Conservation (phyloP, 2,797 vertebrate species). For the Crenuchus spilurus region DNA sequence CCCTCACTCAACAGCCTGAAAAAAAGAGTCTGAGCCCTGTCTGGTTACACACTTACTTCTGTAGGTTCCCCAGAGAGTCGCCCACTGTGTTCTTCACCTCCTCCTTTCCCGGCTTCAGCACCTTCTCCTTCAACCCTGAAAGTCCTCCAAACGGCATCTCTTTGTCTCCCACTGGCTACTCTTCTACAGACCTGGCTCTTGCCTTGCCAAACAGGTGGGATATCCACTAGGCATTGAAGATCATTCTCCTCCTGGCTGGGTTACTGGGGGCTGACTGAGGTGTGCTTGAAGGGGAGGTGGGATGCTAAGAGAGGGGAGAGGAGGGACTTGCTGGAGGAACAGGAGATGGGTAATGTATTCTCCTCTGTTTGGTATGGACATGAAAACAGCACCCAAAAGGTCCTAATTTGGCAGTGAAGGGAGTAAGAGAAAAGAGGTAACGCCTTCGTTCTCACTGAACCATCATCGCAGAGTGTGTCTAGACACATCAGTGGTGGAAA, state of each 20-base stretch:
- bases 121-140: slow-evolving; percentile 84
- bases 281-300: slow-evolving; percentile 47
- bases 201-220: slow-evolving; percentile 40
- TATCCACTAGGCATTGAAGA: slow-evolving; percentile 66
- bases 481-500: neutral
- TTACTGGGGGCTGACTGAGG: slow-evolving; percentile 57
- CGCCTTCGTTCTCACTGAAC: neutral
- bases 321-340: slow-evolving; percentile 42
- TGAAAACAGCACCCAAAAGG: neutral
- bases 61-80: slow-evolving; percentile 89
- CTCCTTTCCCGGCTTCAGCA: slow-evolving; percentile 89
- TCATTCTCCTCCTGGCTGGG: slow-evolving; percentile 65
- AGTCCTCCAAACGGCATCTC: slow-evolving; percentile 90
- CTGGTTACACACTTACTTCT: slow-evolving; percentile 83
- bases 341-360: slow-evolving; percentile 11
- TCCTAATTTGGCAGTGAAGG: slow-evolving; percentile 18
- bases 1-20: too few species aligned
- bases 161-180: slow-evolving; percentile 56
- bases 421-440: neutral
- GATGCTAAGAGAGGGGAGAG: slow-evolving; percentile 42
- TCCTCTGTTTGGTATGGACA: slow-evolving; percentile 13
- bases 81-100: slow-evolving; percentile 88
- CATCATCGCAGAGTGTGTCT: neutral
- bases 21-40: neutral
- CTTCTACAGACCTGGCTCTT: slow-evolving; percentile 45